Base-by-base conservation (phyloP, 2,888 invertebrate genomes). In the Cryptocephalus primarius region DNA sequence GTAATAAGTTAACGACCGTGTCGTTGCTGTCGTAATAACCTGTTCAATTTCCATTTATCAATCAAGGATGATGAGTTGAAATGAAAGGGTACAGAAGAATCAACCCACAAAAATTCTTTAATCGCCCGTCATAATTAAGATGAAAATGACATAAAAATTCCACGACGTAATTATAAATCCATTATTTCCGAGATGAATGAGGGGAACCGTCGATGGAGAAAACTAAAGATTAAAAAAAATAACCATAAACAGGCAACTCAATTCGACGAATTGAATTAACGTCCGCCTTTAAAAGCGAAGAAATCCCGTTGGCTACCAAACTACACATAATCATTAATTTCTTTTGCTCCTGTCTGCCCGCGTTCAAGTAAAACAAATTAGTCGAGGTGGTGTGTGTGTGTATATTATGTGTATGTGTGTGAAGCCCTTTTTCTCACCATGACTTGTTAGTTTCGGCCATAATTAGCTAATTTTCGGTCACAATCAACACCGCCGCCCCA, bases 381-480 rank as follows among this genome's bases (percentile, higher is more conserved):
- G 36, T 41, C 38, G 51, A 52, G 53, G 52, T 50, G 52, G 53
- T 52, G 44, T 45, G 47, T 44, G 51, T 52, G 47, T 55, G 22
- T 22, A 6, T 22, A 6, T 4, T 22, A 22, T 22, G 6, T 22
- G 6, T 22, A 6, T 22, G 22, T 22, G 22, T 22, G 22, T 22
- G 22, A 22, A 22, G 36, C 36, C 55, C 47, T 51, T 51, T 53
- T 52, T 51, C 51, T 49, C 54, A 50, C 48, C 50, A 46, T 56
- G 55, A 56, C 55, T 50, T 42, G 51, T 48, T 48, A 43, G 46
- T 55, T 56, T 50, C 46, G 42, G 39, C 49, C 47, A 51, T 56
- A 56, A 57, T 57, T 57, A 57, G 57, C 54, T 46, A 56, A 53
- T 54, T 53, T 53, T 49, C 52, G 48, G 49, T 54, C 49, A 55